A percentile compares a stretch with the other conserved stretches of the same genome.
Evolutionary conservation across 92 coral and sea anemone species (phyloP).

Genomic region (Blastomussa wellsi): DNA sequence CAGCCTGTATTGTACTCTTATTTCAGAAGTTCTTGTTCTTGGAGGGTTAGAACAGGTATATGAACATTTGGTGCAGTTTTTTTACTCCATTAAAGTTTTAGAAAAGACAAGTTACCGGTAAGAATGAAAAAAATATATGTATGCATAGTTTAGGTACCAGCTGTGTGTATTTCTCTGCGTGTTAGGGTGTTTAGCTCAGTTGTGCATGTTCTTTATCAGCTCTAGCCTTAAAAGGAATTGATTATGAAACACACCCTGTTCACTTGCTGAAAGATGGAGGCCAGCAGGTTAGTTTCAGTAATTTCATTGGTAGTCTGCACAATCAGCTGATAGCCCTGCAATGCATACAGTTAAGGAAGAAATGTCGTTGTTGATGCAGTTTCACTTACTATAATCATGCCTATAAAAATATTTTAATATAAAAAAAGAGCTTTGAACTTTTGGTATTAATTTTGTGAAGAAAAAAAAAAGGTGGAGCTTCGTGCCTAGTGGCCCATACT

Average conservation of each 20-base stretch:
- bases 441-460: no score
- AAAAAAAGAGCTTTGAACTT: no score
- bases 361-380: no score
- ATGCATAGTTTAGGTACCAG: no score
- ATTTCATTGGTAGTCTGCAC: no score
- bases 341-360: not conserved
- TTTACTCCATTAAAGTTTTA: no score
- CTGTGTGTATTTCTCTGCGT: not conserved
- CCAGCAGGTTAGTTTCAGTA: conserved; percentile 68
- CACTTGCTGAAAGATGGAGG: conserved; percentile 90
- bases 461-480: no score
- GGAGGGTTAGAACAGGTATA: conserved; percentile 93
- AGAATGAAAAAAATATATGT: no score
- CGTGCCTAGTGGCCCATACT: no score
- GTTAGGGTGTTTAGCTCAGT: not conserved
- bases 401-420: no score
- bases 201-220: conserved; percentile 49
- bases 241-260: conserved; percentile 84
- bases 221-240: conserved; percentile 86
- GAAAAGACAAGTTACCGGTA: no score
- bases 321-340: not conserved
- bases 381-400: no score
- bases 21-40: conserved; percentile 96
- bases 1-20: conserved; percentile 93
- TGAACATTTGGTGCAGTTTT: not conserved